Conservation (phyloP, 2,113 vertebrate genomes). For the Trematomus loennbergii region DNA sequence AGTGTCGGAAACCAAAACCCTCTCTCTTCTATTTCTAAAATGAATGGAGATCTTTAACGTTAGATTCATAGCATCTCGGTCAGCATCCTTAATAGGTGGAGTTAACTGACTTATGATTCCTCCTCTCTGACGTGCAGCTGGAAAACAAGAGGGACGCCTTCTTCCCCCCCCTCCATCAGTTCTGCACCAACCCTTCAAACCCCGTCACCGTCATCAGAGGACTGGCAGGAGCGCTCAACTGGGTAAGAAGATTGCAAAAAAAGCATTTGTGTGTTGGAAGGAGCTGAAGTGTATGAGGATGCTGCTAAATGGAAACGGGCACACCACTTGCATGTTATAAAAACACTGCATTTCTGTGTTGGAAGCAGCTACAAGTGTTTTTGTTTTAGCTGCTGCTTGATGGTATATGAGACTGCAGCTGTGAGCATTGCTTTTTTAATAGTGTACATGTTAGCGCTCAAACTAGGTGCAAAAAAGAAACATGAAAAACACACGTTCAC, state of each 20-base stretch:
- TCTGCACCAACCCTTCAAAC: constrained; percentile 96
- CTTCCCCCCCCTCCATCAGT: constrained; percentile 98
- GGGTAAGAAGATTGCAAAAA: constrained; percentile 58
- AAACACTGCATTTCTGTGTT: neutral
- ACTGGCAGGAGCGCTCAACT: constrained; percentile 95
- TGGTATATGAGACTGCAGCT: neutral
- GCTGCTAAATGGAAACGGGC: too few species aligned
- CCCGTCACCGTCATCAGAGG: constrained; percentile 98
- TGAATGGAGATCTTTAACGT: too few species aligned
- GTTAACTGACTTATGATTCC: neutral
- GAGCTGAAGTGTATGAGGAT: neutral
- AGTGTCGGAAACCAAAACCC: too few species aligned
- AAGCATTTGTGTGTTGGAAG: neutral
- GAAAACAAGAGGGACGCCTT: constrained; percentile 99
- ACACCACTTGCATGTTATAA: too few species aligned
- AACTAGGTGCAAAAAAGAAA: too few species aligned
- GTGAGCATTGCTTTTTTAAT: neutral
- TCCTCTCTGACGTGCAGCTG: constrained; percentile 85
- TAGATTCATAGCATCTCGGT: too few species aligned
- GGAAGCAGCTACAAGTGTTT: neutral
- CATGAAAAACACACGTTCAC: too few species aligned
- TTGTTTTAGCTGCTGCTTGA: too few species aligned
- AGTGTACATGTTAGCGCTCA: too few species aligned
- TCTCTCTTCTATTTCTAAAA: too few species aligned
- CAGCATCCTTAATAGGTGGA: neutral